Percentiles rank a stretch among this genome's conserved stretches.
Evolutionary conservation across 2,113 vertebrate species (phyloP).

Genomic region (Xenopus laevis): DNA sequence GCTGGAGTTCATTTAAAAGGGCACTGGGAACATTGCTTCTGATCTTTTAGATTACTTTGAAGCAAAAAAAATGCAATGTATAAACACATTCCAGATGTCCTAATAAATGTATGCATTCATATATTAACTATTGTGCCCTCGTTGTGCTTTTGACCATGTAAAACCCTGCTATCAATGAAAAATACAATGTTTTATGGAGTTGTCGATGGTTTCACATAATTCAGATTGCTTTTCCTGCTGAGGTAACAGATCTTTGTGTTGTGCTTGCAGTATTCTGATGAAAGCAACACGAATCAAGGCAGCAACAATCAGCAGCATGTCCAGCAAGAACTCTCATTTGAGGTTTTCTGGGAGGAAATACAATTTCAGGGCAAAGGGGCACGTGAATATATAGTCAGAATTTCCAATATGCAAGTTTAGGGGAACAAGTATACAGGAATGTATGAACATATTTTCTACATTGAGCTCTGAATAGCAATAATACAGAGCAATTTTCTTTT

Average conservation of each 20-base stretch:
- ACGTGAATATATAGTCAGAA: too few species aligned
- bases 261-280: not conserved
- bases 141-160: not conserved
- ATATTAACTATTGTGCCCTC: not conserved
- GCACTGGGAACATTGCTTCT: not conserved
- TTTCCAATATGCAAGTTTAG: too few species aligned
- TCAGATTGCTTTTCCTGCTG: constrained; percentile 30
- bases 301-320: not conserved
- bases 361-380: too few species aligned
- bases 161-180: not conserved
- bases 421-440: too few species aligned
- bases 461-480: too few species aligned
- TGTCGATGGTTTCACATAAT: constrained; percentile 10
- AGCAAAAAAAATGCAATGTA: constrained; percentile 8
- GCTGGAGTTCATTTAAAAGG: not conserved
- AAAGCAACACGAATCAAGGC: not conserved
- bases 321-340: too few species aligned
- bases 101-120: not conserved
- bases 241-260: constrained; percentile 4
- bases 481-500: too few species aligned
- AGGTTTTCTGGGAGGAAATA: too few species aligned
- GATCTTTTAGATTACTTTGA: not conserved
- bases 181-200: constrained; percentile 13
- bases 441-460: too few species aligned
- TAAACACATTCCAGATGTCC: not conserved